phyloP scores from a whole-genome alignment of 2,888 invertebrate species.

The Petrophora chlorosata region DNA sequence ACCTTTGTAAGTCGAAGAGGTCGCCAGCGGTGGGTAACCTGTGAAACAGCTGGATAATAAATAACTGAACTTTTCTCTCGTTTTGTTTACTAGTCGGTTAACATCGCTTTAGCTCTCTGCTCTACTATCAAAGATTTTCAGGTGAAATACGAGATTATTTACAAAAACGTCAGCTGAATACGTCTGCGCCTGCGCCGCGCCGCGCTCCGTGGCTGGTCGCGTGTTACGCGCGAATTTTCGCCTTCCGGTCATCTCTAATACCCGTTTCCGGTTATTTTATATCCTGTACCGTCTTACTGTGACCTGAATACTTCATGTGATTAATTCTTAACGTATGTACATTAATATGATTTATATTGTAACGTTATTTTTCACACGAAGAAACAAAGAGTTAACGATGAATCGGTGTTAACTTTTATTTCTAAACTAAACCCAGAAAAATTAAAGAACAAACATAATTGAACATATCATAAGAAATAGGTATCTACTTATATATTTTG shows the following conservation, averaged over 20 bases:
- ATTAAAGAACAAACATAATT: neutral
- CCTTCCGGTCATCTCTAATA: slow-evolving; percentile 69
- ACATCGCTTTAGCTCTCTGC: too few species aligned
- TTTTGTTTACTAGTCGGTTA: slow-evolving; percentile 5
- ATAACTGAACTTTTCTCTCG: slow-evolving; percentile 4
- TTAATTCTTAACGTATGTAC: neutral
- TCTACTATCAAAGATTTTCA: too few species aligned
- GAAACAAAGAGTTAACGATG: too few species aligned
- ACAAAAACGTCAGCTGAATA: slow-evolving; percentile 12
- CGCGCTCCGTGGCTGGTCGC: slow-evolving; percentile 47
- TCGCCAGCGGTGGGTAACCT: slow-evolving; percentile 4
- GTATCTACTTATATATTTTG: too few species aligned
- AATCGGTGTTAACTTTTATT: too few species aligned
- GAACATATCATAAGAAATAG: too few species aligned
- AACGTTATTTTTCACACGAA: neutral
- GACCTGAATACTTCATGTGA: slow-evolving; percentile 42
- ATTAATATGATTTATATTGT: neutral
- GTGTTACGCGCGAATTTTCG: slow-evolving; percentile 60
- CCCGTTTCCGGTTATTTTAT: slow-evolving; percentile 51
- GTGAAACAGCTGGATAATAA: slow-evolving; percentile 7
- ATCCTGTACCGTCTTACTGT: slow-evolving; percentile 43
- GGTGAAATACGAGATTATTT: slow-evolving; percentile 9
- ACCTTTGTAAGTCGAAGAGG: slow-evolving; percentile 8
- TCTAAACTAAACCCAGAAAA: too few species aligned
- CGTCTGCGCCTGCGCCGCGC: slow-evolving; percentile 30